Conservation (phyloP, 2,888 invertebrate genomes). For the Drosophila trichaetosa region DNA sequence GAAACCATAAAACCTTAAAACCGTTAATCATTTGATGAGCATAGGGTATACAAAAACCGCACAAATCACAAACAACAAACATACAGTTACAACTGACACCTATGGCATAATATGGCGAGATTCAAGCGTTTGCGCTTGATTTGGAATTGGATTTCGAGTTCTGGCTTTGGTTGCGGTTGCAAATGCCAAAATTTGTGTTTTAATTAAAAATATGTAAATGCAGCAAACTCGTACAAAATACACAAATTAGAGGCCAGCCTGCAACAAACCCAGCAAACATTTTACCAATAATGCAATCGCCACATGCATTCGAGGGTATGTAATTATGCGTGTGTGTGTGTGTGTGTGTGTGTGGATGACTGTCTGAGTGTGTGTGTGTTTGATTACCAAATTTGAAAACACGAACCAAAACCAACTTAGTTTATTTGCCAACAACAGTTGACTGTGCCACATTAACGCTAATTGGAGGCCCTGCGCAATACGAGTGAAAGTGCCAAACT, state of each 20-base stretch:
- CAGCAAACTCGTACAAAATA: conserved; percentile 57
- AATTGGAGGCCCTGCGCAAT: neutral
- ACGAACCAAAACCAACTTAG: conserved; percentile 67
- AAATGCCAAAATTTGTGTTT: conserved; percentile 68
- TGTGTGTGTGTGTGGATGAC: conserved; percentile 21
- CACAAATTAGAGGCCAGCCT: conserved; percentile 38
- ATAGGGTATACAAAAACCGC: conserved; percentile 3
- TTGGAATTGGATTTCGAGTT: conserved; percentile 28
- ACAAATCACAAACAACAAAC: conserved; percentile 2
- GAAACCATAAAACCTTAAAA: neutral
- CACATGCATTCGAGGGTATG: conserved; percentile 20
- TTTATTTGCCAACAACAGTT: conserved; percentile 69
- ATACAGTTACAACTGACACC: conserved; percentile 9
- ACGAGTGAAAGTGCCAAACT: neutral
- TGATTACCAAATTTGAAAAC: conserved; percentile 51
- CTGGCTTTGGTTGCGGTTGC: conserved; percentile 12
- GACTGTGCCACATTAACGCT: conserved; percentile 21
- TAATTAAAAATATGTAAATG: conserved; percentile 78
- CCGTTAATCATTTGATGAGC: neutral
- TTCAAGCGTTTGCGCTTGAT: conserved; percentile 15
- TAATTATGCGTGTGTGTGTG: conserved; percentile 11
- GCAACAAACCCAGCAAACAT: conserved; percentile 44
- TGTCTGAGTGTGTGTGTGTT: conserved; percentile 20
- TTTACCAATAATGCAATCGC: conserved; percentile 57
- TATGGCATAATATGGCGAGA: neutral